A percentile compares a stretch with the other conserved stretches of the same genome.
phyloP scores from a whole-genome alignment of 2,797 vertebrate species.

The Chloroceryle inda region DNA sequence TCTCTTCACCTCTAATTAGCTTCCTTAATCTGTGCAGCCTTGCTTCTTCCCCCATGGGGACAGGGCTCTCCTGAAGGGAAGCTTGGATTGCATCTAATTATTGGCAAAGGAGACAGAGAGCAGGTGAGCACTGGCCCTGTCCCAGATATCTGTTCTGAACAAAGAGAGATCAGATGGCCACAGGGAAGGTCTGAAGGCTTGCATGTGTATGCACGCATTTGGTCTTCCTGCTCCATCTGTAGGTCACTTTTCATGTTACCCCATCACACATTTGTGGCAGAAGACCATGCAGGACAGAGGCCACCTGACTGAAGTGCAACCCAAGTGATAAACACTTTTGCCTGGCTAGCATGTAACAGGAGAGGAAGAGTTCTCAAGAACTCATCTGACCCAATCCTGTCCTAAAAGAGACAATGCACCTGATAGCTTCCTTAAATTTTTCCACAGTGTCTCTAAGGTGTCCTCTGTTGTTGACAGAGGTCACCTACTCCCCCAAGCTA shows the following conservation, averaged over 20 bases:
- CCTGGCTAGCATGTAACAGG: background rate
- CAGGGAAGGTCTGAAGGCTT: background rate
- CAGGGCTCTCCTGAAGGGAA: constrained; percentile 42
- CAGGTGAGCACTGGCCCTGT: background rate
- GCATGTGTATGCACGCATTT: background rate
- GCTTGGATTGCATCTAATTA: constrained; percentile 50
- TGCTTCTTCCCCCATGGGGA: constrained; percentile 14
- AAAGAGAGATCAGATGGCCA: background rate
- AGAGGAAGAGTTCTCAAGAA: background rate
- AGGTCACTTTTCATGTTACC: background rate
- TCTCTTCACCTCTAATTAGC: constrained; percentile 65
- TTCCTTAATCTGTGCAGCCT: constrained; percentile 60
- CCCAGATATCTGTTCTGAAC: background rate
- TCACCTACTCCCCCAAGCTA: background rate
- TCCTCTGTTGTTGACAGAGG: background rate
- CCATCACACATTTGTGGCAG: background rate
- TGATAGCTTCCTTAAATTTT: background rate
- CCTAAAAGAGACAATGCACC: background rate
- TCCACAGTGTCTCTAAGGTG: background rate
- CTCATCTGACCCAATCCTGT: background rate
- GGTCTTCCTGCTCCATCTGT: background rate
- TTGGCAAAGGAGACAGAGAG: background rate
- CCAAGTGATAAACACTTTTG: background rate
- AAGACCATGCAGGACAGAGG: background rate
- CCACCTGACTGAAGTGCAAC: background rate